These are phyloP conservation scores for Ceratosolen solmsi DNA, from an alignment of 1,140 invertebrate species.

Conservation along the genomic window DNA sequence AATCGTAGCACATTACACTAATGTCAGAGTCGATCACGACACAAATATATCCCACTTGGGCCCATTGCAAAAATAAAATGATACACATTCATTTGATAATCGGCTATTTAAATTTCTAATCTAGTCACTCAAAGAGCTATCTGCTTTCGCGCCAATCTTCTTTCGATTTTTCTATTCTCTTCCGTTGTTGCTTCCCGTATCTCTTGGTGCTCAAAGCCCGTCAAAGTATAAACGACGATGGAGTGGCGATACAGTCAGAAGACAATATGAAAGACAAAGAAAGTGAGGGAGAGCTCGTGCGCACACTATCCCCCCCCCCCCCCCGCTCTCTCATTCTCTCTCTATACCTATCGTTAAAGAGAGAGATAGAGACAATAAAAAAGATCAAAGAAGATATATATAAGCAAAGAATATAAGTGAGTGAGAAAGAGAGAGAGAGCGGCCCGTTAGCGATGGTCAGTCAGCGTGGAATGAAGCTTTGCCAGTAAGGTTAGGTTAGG, in stretches of 20 bases:
- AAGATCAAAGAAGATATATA: no score
- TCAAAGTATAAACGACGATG: conserved; percentile 1
- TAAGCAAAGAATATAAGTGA: no score
- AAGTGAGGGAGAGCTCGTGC: not conserved
- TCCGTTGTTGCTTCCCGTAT: not conserved
- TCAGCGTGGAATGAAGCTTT: conserved; percentile 73
- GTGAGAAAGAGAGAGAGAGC: conserved; percentile 42
- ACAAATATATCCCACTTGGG: not conserved
- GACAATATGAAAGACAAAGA: not conserved
- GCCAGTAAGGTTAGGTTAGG: conserved; percentile 64
- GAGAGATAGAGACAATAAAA: not conserved
- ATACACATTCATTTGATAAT: not conserved
- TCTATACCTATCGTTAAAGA: not conserved
- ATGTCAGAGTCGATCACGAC: not conserved
- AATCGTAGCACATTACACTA: conserved; percentile 3
- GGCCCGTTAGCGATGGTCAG: conserved; percentile 74
- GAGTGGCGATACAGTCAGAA: not conserved
- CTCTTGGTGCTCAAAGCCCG: not conserved
- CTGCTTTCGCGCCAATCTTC: not conserved
- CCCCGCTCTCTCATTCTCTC: no score
- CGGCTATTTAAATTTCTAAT: not conserved
- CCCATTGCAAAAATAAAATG: no score
- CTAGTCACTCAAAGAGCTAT: no score
- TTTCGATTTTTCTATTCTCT: not conserved
- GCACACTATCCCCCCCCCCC: not conserved